These are phyloP conservation scores for Solenopsis fugax DNA, from an alignment of 1,140 invertebrate genomes.

Conservation along the genomic window DNA sequence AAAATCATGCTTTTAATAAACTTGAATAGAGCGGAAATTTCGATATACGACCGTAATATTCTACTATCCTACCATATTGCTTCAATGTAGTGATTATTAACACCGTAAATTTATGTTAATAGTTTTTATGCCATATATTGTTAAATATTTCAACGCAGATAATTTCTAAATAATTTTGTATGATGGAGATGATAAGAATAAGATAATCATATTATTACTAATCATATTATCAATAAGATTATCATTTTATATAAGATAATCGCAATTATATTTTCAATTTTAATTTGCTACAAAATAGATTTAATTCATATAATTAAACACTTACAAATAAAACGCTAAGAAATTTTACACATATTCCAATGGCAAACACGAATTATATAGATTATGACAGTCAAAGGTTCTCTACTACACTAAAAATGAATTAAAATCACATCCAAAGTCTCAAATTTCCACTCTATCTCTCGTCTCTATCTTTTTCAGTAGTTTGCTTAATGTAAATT, in stretches of 20 bases:
- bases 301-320: neutral
- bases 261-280: conserved; percentile 15
- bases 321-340: neutral
- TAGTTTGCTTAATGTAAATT: neutral
- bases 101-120: neutral
- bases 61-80: neutral
- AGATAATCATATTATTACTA: neutral
- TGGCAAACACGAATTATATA: neutral
- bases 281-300: neutral
- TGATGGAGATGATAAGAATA: neutral
- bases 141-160: neutral
- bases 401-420: neutral
- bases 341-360: neutral
- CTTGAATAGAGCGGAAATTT: neutral
- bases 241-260: too few relatives aligned
- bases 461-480: neutral
- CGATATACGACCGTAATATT: neutral
- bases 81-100: neutral
- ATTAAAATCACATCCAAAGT: conserved; percentile 4
- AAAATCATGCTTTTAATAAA: neutral
- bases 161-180: neutral
- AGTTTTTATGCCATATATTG: neutral
- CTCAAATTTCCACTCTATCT: neutral
- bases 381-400: neutral
- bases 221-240: too few relatives aligned